Conservation (phyloP, 2,888 invertebrate genomes). For the Sericinus montela region DNA sequence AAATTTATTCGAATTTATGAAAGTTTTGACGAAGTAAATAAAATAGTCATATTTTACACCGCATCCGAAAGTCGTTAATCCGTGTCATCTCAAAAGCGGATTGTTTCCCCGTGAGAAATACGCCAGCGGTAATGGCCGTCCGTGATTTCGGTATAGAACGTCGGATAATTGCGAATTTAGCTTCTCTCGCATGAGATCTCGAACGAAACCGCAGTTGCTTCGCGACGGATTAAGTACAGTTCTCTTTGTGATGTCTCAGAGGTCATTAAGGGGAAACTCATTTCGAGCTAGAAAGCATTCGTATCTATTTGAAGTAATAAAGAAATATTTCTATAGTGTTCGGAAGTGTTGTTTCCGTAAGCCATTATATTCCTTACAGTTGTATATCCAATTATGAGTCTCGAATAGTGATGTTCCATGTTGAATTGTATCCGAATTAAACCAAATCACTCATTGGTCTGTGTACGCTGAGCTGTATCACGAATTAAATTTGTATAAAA, state of each 20-base stretch:
- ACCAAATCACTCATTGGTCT: too few species aligned
- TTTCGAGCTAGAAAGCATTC: not conserved
- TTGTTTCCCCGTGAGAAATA: constrained; percentile 62
- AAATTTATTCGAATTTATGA: too few species aligned
- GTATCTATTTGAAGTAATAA: constrained; percentile 4
- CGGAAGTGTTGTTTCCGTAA: not conserved
- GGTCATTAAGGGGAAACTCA: constrained; percentile 17
- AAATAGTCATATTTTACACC: constrained; percentile 20
- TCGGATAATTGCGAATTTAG: constrained; percentile 52
- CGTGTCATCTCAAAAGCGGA: constrained; percentile 30
- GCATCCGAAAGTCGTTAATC: constrained; percentile 27
- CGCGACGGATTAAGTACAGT: constrained; percentile 10
- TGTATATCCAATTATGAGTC: too few species aligned
- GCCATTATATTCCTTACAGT: too few species aligned
- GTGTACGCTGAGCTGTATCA: too few species aligned
- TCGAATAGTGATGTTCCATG: too few species aligned
- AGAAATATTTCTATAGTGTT: not conserved
- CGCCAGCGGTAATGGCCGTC: constrained; percentile 39
- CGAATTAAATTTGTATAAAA: too few species aligned
- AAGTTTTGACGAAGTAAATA: too few species aligned
- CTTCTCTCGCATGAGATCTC: constrained; percentile 23
- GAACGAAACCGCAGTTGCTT: constrained; percentile 5
- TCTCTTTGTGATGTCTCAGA: constrained; percentile 18
- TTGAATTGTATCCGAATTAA: too few species aligned
- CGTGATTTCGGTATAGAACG: constrained; percentile 44